A percentile compares a stretch with the other conserved stretches of the same genome.
Evolutionary conservation across 2,888 invertebrate species (phyloP).

Genomic region (Leptopilina drosophilae): DNA sequence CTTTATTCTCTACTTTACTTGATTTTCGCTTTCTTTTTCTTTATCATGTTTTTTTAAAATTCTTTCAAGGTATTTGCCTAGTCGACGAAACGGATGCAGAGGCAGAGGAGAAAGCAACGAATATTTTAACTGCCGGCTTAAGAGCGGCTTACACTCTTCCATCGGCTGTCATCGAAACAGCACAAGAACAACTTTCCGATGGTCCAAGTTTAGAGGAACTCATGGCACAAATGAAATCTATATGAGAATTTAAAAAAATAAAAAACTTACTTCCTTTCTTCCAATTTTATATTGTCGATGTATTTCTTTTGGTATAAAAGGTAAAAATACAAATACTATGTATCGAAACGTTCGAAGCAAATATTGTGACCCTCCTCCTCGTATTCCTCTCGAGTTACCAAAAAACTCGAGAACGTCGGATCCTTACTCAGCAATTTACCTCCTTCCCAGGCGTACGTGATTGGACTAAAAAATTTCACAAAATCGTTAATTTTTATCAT

Average conservation of each 20-base stretch:
- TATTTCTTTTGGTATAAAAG: conserved; percentile 4
- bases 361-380: conserved; percentile 88
- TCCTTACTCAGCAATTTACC: conserved; percentile 87
- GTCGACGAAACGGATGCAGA: conserved; percentile 86
- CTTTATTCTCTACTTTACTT: too few relatives aligned
- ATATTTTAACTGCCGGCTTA: conserved; percentile 76
- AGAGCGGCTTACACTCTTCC: conserved; percentile 85
- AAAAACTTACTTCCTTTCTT: not conserved
- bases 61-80: conserved; percentile 79
- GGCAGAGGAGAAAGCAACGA: conserved; percentile 72
- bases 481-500: too few relatives aligned
- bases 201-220: conserved; percentile 90
- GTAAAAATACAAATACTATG: conserved; percentile 63
- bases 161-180: conserved; percentile 75
- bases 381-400: conserved; percentile 91
- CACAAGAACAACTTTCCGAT: conserved; percentile 77
- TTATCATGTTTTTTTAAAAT: not conserved
- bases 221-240: conserved; percentile 94
- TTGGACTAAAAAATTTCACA: conserved; percentile 80
- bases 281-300: not conserved
- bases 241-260: conserved; percentile 78
- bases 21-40: conserved; percentile 42
- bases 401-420: conserved; percentile 84
- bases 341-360: conserved; percentile 80
- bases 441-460: conserved; percentile 93